phyloP scores from a whole-genome alignment of 2,113 vertebrate species.

The Gopherus flavomarginatus region DNA sequence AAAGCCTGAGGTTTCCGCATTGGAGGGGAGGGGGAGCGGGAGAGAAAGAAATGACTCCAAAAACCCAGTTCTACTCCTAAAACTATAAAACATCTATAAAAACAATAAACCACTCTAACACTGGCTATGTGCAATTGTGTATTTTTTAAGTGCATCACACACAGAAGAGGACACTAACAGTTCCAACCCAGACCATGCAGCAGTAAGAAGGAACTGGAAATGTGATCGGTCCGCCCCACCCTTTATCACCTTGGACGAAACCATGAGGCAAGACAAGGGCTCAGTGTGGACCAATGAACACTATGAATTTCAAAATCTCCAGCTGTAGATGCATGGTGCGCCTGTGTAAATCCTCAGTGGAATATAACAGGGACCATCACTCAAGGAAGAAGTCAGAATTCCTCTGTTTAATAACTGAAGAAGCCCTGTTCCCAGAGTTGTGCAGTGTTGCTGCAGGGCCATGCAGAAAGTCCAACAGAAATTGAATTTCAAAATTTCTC shows the following conservation, averaged over 20 bases:
- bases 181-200: neutral
- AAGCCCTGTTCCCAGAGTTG: neutral
- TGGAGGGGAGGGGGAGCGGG: too few species aligned
- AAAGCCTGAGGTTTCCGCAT: neutral
- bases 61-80: neutral
- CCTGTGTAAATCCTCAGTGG: neutral
- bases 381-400: neutral
- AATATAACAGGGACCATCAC: neutral
- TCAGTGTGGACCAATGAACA: neutral
- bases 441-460: neutral
- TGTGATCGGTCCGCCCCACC: neutral
- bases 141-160: neutral
- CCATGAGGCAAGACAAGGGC: neutral
- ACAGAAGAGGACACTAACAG: neutral
- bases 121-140: neutral
- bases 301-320: neutral
- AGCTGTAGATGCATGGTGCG: neutral
- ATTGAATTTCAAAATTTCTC: neutral
- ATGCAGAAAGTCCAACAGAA: neutral
- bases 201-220: neutral
- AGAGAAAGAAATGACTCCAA: too few species aligned
- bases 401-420: neutral
- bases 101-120: neutral
- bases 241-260: neutral
- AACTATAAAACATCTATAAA: neutral